These are phyloP conservation scores for Heptranchias perlo DNA, from an alignment of 2,113 vertebrate genomes.

Conservation along the genomic window DNA sequence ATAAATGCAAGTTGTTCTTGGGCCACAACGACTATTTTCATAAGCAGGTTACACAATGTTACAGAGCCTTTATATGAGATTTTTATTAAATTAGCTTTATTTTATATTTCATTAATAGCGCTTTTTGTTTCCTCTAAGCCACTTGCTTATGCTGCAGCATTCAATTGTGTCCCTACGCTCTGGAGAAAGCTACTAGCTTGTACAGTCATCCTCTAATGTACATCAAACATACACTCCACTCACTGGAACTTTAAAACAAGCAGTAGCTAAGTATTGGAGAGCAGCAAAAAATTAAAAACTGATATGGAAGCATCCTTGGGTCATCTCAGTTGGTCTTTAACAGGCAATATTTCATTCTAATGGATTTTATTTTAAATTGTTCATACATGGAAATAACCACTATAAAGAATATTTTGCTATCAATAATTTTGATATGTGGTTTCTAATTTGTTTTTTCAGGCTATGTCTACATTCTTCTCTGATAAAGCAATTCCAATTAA, in stretches of 20 bases:
- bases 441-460: neutral
- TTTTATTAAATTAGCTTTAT: neutral
- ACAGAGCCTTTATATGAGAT: neutral
- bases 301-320: neutral
- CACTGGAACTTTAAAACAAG: neutral
- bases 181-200: neutral
- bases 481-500: neutral
- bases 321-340: neutral
- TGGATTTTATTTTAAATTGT: neutral
- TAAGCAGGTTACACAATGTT: too few relatives aligned
- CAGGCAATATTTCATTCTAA: neutral
- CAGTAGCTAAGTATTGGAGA: neutral
- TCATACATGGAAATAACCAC: neutral
- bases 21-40: too few relatives aligned
- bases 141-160: neutral
- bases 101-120: neutral
- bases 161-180: neutral
- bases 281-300: neutral
- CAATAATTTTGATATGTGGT: neutral
- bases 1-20: too few relatives aligned
- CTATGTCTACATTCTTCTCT: neutral
- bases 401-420: neutral
- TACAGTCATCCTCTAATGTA: neutral
- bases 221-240: neutral
- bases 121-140: neutral